Evolutionary conservation across 2,113 vertebrate genomes (phyloP).

Genomic region (Chionomys nivalis): DNA sequence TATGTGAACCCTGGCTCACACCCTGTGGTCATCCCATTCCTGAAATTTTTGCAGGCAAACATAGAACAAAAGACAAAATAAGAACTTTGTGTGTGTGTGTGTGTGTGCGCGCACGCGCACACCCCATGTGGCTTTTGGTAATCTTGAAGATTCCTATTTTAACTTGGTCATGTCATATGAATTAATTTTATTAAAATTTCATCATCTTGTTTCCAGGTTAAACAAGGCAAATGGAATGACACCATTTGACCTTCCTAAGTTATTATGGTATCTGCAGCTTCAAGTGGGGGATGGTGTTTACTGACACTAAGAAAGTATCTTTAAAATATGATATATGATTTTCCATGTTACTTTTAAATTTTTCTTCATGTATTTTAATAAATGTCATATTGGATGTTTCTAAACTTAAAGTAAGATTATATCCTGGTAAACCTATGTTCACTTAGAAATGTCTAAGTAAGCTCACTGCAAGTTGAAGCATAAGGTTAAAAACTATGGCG

Average conservation of each 20-base stretch:
- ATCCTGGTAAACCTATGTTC: neutral
- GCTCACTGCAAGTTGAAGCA: neutral
- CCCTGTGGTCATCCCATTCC: neutral
- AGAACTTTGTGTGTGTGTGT: neutral
- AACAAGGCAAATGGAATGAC: neutral
- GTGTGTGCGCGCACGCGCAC: no score
- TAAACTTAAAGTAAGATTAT: neutral
- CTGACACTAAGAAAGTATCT: neutral
- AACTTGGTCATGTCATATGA: conserved; percentile 9
- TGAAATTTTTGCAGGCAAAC: neutral
- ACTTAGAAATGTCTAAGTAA: neutral
- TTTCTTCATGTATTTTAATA: neutral
- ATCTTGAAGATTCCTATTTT: conserved; percentile 34
- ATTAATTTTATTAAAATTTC: conserved; percentile 58
- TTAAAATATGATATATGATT: neutral
- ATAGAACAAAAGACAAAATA: neutral
- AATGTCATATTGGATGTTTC: neutral
- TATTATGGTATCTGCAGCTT: neutral
- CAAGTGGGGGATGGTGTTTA: neutral
- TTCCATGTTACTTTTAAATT: conserved; percentile 2
- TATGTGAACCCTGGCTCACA: neutral
- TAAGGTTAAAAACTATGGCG: neutral
- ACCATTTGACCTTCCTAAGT: neutral
- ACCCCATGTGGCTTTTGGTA: conserved; percentile 8
- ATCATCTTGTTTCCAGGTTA: conserved; percentile 50